A percentile compares a stretch with the other conserved stretches of the same genome.
phyloP scores from a whole-genome alignment of 2,888 invertebrate genomes.

The Drosophila helvetica region DNA sequence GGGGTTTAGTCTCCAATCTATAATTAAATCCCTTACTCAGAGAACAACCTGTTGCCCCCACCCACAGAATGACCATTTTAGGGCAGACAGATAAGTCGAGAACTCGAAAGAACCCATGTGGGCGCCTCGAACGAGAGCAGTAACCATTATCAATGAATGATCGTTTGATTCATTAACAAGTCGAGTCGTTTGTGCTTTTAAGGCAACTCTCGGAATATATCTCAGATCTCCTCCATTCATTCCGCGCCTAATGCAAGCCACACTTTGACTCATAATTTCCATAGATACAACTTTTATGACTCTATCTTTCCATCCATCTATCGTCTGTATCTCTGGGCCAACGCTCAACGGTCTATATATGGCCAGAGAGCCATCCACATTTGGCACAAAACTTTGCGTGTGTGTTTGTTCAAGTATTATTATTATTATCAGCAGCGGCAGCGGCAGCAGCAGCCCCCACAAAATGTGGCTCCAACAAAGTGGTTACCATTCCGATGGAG shows the following conservation, averaged over 20 bases:
- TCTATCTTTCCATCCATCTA: slow-evolving; percentile 14
- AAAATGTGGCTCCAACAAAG: slow-evolving; percentile 40
- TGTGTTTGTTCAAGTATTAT: slow-evolving; percentile 50
- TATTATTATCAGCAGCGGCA: slow-evolving; percentile 44
- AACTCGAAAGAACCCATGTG: slow-evolving; percentile 11
- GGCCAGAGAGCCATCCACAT: slow-evolving; percentile 59
- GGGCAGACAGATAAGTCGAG: slow-evolving; percentile 48
- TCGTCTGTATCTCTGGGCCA: slow-evolving; percentile 25
- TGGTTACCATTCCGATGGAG: slow-evolving; percentile 32
- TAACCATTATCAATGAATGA: slow-evolving; percentile 74
- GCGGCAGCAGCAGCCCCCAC: slow-evolving; percentile 54
- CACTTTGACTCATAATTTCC: slow-evolving; percentile 73
- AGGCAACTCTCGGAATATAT: slow-evolving; percentile 40
- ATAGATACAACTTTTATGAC: slow-evolving; percentile 53
- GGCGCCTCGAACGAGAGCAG: slow-evolving; percentile 38
- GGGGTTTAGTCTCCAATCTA: slow-evolving; percentile 22
- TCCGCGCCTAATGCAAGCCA: slow-evolving; percentile 63
- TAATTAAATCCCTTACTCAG: slow-evolving; percentile 39
- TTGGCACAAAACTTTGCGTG: slow-evolving; percentile 49
- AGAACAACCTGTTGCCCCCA: slow-evolving; percentile 17
- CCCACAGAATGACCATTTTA: slow-evolving; percentile 58
- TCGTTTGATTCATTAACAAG: slow-evolving; percentile 73
- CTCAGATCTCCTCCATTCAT: slow-evolving; percentile 47
- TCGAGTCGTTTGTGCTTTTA: slow-evolving; percentile 61
- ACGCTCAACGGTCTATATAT: slow-evolving; percentile 49